These are phyloP conservation scores for Rhynchonycteris naso DNA, from an alignment of 2,797 vertebrate genomes.

Conservation along the genomic window DNA sequence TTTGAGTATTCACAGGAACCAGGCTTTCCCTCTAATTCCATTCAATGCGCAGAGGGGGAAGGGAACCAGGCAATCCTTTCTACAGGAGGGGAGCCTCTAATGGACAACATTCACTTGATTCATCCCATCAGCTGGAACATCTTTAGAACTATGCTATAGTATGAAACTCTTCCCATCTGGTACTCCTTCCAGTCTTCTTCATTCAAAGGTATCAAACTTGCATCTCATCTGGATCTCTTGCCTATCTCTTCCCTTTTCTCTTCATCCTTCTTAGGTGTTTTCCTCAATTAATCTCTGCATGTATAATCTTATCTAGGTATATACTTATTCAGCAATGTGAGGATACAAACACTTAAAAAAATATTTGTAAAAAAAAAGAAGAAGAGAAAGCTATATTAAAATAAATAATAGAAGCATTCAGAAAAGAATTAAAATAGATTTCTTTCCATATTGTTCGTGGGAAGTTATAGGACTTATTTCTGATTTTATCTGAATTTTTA, in stretches of 20 bases:
- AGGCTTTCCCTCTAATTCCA: background rate
- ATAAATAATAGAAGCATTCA: background rate
- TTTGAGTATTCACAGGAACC: background rate
- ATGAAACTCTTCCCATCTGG: background rate
- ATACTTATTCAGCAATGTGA: background rate
- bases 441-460: background rate
- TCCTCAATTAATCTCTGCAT: background rate
- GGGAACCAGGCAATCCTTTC: background rate
- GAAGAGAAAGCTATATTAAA: background rate
- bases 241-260: background rate
- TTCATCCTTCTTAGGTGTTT: background rate
- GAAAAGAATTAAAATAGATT: background rate
- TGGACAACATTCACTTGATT: too few relatives aligned
- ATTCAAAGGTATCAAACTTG: background rate
- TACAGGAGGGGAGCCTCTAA: fast-evolving
- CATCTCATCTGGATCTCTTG: too few relatives aligned
- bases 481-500: conserved; percentile 46
- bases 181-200: background rate
- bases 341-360: too few relatives aligned
- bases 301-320: background rate
- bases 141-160: too few relatives aligned
- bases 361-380: background rate
- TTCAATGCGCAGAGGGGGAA: background rate
- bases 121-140: fast-evolving
- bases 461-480: background rate